Percentiles rank a stretch among this genome's conserved stretches.
phyloP scores from a whole-genome alignment of 2,113 vertebrate genomes.

The Leucosticte australis region DNA sequence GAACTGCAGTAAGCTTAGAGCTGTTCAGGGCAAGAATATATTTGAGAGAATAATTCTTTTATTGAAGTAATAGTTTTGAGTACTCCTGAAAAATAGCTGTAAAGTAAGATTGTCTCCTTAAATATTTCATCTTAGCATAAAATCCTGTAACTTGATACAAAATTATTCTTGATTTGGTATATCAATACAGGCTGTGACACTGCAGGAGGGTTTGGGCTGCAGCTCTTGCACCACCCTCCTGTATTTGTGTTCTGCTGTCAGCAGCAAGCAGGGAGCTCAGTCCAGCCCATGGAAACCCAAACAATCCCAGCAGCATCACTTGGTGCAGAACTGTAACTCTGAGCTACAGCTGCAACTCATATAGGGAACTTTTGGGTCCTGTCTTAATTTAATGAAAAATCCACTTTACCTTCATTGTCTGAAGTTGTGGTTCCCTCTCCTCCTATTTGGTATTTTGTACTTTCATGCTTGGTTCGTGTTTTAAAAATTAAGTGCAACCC shows the following conservation, averaged over 20 bases:
- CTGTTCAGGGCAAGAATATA: background rate
- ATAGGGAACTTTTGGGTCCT: background rate
- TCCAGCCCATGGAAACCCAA: background rate
- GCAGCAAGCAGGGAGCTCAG: background rate
- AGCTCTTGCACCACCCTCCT: background rate
- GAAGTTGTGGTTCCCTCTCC: no score
- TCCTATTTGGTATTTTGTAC: background rate
- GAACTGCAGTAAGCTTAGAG: background rate
- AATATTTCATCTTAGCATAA: background rate
- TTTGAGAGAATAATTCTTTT: background rate
- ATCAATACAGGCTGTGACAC: background rate
- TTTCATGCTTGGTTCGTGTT: background rate
- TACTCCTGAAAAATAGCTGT: background rate
- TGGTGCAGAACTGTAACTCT: background rate
- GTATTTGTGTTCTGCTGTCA: background rate
- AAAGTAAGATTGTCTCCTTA: background rate
- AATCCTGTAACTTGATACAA: background rate
- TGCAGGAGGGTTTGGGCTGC: background rate
- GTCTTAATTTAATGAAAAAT: background rate
- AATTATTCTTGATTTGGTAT: background rate
- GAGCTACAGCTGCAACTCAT: background rate
- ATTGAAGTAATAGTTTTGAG: background rate
- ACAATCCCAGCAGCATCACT: background rate
- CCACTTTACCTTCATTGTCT: background rate
- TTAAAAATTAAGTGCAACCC: background rate